phyloP scores from a whole-genome alignment of 23 tunicate species.

The Trididemnum nubilum region DNA sequence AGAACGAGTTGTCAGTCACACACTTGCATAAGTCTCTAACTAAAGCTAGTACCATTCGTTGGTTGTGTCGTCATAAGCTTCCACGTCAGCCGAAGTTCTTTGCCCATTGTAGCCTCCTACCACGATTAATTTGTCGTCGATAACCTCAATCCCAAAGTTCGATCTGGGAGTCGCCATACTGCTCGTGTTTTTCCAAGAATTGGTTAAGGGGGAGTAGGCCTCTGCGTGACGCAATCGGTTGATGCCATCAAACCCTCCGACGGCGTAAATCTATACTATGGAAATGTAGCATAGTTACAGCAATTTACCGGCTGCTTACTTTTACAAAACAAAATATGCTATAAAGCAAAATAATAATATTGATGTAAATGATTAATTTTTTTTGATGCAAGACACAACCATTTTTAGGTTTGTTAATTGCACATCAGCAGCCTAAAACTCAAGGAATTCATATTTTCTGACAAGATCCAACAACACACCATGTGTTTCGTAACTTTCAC shows the following conservation, averaged over 20 bases:
- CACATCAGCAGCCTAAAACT: too few species aligned
- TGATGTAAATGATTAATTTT: neutral
- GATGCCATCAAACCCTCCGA: constrained; percentile 91
- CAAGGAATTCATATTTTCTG: too few species aligned
- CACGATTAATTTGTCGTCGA: constrained; percentile 79
- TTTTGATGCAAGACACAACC: neutral
- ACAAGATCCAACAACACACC: too few species aligned
- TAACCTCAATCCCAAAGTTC: constrained; percentile 89
- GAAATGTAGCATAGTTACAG: neutral
- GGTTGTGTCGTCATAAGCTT: constrained; percentile 80
- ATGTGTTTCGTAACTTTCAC: too few species aligned
- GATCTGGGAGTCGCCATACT: constrained; percentile 88
- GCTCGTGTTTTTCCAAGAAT: constrained; percentile 72
- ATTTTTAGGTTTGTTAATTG: too few species aligned
- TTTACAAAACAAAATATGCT: neutral
- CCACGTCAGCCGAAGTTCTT: constrained; percentile 83
- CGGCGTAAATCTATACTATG: constrained; percentile 80
- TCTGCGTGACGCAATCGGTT: constrained; percentile 84
- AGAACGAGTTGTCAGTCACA: too few species aligned
- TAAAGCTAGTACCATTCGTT: constrained; percentile 90
- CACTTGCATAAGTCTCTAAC: too few species aligned
- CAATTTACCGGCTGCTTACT: too few species aligned
- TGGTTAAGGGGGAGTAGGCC: constrained; percentile 87
- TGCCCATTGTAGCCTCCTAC: constrained; percentile 94
- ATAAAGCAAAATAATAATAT: neutral